Evolutionary conservation across 2,888 invertebrate genomes (phyloP).

Genomic region (Pristionchus mayeri): DNA sequence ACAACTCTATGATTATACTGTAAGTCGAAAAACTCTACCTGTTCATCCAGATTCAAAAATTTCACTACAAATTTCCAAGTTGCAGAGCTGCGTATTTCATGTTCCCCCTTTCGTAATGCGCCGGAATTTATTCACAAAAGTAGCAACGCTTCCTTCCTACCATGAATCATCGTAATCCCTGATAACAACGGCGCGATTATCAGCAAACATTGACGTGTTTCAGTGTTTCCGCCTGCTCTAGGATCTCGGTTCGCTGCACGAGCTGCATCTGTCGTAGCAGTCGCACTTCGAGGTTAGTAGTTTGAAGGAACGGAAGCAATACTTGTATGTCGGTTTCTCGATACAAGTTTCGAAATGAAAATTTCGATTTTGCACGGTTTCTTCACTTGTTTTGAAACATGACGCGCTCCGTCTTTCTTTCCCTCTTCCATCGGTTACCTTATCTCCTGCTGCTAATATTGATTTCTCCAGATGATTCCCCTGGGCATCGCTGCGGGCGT

Average conservation of each 20-base stretch:
- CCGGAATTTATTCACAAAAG: too few species aligned
- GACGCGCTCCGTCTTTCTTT: not conserved
- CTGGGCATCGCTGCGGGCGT: slow-evolving; percentile 53
- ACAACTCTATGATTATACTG: not conserved
- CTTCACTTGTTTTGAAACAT: too few species aligned
- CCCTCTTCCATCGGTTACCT: not conserved
- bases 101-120: too few species aligned
- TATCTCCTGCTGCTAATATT: not conserved
- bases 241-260: slow-evolving; percentile 8
- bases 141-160: too few species aligned
- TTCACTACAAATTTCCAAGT: not conserved
- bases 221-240: not conserved
- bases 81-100: too few species aligned
- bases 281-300: not conserved
- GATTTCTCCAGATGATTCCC: slow-evolving; percentile 50
- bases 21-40: too few species aligned
- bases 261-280: slow-evolving; percentile 12
- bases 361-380: too few species aligned
- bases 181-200: too few species aligned
- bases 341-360: too few species aligned
- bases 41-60: not conserved
- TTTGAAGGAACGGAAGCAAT: too few species aligned
- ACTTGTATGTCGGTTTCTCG: too few species aligned
- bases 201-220: not conserved
- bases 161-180: too few species aligned